Evolutionary conservation across 23 tunicate genomes (phyloP).

Genomic region (Trididemnum miniatum): DNA sequence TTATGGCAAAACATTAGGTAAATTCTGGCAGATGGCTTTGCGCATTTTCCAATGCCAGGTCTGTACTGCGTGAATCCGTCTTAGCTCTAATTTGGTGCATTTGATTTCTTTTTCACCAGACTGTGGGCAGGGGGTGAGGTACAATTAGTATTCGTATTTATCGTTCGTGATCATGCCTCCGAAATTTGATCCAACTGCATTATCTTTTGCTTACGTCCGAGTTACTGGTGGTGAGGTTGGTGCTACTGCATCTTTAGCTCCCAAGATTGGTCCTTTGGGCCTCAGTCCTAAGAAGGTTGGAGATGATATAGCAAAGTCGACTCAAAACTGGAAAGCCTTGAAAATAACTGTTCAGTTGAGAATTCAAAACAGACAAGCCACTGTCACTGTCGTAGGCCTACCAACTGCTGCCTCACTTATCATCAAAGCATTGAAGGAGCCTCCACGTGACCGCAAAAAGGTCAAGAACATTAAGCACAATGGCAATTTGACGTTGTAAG

Average conservation of each 20-base stretch:
- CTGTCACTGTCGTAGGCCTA: conserved; percentile 87
- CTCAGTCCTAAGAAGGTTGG: conserved; percentile 98
- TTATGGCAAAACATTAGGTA: too few relatives aligned
- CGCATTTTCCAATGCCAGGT: too few relatives aligned
- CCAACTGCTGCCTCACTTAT: conserved; percentile 94
- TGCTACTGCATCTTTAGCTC: conserved; percentile 95
- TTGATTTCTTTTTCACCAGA: too few relatives aligned
- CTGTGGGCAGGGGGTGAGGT: too few relatives aligned
- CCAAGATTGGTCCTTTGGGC: conserved; percentile 97
- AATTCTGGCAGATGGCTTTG: too few relatives aligned
- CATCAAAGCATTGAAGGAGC: conserved; percentile 95
- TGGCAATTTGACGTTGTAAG: conserved; percentile 89
- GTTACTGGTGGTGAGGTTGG: conserved; percentile 99
- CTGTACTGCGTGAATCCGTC: too few relatives aligned
- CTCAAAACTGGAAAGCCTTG: conserved; percentile 95
- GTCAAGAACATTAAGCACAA: conserved; percentile 98
- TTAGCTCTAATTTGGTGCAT: too few relatives aligned
- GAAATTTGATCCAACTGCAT: too few relatives aligned
- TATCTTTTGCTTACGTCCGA: conserved; percentile 76
- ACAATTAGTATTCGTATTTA: too few relatives aligned
- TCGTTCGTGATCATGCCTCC: too few relatives aligned
- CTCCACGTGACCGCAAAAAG: conserved; percentile 97
- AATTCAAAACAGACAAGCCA: conserved; percentile 91
- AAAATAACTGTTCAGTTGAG: conserved; percentile 89
- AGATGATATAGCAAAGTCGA: conserved; percentile 93